Conservation (phyloP, 2,888 invertebrate genomes). For the Schizotus pectinicornis region DNA sequence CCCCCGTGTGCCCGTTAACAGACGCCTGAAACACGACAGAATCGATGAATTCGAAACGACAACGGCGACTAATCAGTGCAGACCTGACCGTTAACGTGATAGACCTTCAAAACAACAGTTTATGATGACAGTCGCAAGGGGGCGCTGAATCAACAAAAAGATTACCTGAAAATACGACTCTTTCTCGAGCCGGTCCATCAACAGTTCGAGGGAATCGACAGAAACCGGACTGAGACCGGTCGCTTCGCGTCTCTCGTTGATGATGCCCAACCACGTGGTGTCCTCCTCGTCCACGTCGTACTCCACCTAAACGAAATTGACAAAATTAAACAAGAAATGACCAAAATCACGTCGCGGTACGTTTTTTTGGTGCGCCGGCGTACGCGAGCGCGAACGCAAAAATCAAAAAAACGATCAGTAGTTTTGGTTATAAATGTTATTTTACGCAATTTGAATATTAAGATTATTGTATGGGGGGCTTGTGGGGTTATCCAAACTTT, state of each 20-base stretch:
- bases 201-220: constrained; percentile 88
- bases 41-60: not conserved
- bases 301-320: constrained; percentile 64
- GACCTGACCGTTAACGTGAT: constrained; percentile 31
- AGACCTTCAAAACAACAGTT: constrained; percentile 28
- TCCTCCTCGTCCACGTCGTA: constrained; percentile 99
- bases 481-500: no score
- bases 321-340: constrained; percentile 1
- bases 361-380: no score
- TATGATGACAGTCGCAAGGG: constrained; percentile 1
- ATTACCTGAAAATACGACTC: constrained; percentile 91
- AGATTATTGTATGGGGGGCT: no score
- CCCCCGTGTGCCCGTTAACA: constrained; percentile 72
- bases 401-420: no score
- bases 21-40: constrained; percentile 59
- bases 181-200: constrained; percentile 98
- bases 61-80: constrained; percentile 11
- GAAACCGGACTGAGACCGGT: constrained; percentile 78
- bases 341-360: no score
- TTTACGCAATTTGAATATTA: no score
- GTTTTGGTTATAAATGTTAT: no score
- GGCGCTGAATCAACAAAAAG: not conserved
- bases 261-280: constrained; percentile 88
- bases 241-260: constrained; percentile 82
- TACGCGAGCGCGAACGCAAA: no score